Base-by-base conservation (phyloP, 1,140 invertebrate genomes). In the Drosophila nebulosa region DNA sequence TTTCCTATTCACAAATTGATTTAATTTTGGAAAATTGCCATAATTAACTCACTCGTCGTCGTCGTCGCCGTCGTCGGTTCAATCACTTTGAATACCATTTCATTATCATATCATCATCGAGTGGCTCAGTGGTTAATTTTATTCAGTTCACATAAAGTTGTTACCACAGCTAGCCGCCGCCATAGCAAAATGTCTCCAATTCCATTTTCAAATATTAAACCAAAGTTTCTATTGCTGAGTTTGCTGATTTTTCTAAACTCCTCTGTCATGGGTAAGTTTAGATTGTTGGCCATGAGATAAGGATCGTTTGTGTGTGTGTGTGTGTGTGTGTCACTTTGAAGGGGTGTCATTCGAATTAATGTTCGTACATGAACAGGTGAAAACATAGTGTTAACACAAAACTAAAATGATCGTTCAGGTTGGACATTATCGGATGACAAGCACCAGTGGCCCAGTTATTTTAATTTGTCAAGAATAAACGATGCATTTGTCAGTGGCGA, bases 371-470 rank as follows among this genome's bases (percentile, higher is more conserved):
- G 74, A 84, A 75, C 71, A 79, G 52, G 26, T n/a, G n/a, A n/a
- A n/a, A 56, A 57, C 26, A 46, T 36, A 59, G 10, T 59, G 68
- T 71, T 79, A 68, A 71, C 60, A 65, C 30, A 30, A n/a, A n/a
- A n/a, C 14, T 51, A 56, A 79, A 69, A 51, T 56, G 7, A 36
- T 57, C 39, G 53, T 53, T 16, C 50, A 26, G 59, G 35, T 39
- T 22, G 53, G 46, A 46, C 42, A 24, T 64, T 56, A 88, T 86
- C 83, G 74, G 71, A 79, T 83, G 65, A 52, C 71, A 76, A 63
- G 69, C 75, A 68, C 63, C 83, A 89, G 64, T 89, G 84, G 84
- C 84, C 84, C 76, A 78, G 79, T 79, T 89, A 89, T 89, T 89
- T 89, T 89, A 89, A 89, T 89, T 78, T 35, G 51, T 26, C 30